phyloP scores from a whole-genome alignment of 2,113 vertebrate genomes.

The Heptranchias perlo region DNA sequence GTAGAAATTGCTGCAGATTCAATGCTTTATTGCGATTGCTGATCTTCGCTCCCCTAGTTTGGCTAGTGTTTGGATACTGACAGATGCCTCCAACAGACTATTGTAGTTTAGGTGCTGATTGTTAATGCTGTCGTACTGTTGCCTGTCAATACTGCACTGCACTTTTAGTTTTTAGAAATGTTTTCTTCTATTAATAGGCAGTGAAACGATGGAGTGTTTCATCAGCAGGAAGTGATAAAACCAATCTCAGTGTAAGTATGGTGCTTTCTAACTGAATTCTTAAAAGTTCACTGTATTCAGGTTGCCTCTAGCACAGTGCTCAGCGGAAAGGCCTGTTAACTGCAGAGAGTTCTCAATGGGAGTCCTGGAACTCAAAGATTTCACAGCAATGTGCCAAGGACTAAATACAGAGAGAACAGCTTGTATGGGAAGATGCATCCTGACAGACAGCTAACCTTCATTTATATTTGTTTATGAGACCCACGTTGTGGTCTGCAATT shows the following conservation, averaged over 20 bases:
- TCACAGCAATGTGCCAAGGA: not conserved
- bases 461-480: not conserved
- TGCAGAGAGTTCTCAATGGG: not conserved
- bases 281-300: not conserved
- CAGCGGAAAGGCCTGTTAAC: not conserved
- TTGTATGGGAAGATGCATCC: not conserved
- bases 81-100: not conserved
- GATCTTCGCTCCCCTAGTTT: not conserved
- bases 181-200: constrained; percentile 58
- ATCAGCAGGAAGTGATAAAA: constrained; percentile 75
- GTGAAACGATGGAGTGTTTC: constrained; percentile 72
- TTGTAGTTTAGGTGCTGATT: not conserved
- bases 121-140: not conserved
- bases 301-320: not conserved
- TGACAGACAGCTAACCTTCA: constrained; percentile 2
- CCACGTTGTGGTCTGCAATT: not conserved
- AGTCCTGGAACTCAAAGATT: not conserved
- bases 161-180: constrained; percentile 40
- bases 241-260: constrained; percentile 64
- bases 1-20: not conserved
- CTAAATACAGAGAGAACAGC: not conserved
- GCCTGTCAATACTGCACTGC: not conserved
- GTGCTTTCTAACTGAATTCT: not conserved
- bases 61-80: not conserved
- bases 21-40: not conserved